Evolutionary conservation across 2,797 vertebrate genomes (phyloP).

Genomic region (Pampus argenteus): DNA sequence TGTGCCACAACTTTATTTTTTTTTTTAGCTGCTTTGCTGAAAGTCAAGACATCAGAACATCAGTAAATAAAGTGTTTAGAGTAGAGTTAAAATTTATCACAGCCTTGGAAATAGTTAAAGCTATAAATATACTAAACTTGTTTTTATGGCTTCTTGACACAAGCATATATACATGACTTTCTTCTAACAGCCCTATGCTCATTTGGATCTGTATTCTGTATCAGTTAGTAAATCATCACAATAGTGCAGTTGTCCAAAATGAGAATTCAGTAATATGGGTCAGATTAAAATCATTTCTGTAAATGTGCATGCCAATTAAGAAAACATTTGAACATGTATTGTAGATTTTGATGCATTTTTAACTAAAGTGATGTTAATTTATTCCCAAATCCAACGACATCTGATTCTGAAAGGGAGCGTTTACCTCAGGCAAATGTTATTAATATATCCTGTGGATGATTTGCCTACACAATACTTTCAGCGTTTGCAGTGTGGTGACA

Average conservation of each 20-base stretch:
- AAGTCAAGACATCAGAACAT: neutral
- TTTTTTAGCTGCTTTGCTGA: neutral
- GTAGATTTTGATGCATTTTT: constrained; percentile 3
- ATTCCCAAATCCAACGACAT: constrained; percentile 37
- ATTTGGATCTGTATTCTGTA: neutral
- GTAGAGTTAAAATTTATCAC: neutral
- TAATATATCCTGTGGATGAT: constrained; percentile 25
- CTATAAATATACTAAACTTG: too few species aligned
- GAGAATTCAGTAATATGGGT: neutral
- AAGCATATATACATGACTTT: neutral
- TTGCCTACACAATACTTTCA: constrained; percentile 54
- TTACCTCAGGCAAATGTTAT: constrained; percentile 41
- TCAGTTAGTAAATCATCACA: constrained; percentile 1
- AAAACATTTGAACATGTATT: constrained; percentile 12
- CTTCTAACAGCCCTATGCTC: neutral
- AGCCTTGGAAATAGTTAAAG: neutral
- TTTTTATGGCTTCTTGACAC: too few species aligned
- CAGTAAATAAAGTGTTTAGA: too few species aligned
- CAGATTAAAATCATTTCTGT: neutral
- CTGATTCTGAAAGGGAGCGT: constrained; percentile 42
- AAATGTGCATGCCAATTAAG: neutral
- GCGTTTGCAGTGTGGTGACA: neutral
- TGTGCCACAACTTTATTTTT: neutral
- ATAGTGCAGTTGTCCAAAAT: neutral
- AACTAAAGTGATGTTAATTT: constrained; percentile 21